Base-by-base conservation (phyloP, 2,797 vertebrate genomes). In the Labroides dimidiatus region DNA sequence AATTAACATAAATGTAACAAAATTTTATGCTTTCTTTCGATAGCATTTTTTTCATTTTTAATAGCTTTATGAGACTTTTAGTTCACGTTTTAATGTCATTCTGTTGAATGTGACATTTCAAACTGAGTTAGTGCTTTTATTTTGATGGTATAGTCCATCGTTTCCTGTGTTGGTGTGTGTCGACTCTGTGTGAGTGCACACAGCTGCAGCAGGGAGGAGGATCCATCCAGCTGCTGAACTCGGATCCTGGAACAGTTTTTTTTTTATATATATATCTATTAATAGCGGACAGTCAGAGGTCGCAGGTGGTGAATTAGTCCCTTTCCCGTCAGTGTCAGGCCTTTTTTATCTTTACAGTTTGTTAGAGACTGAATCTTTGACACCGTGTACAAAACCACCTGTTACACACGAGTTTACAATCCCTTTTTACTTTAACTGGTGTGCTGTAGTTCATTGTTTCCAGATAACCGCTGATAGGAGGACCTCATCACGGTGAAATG, bases 191-290 rank as follows among this genome's bases (percentile, higher is more conserved):
- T 24, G 16, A 17, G 49, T 64, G 48, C 1, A 30, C 23, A 0
- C 0, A 13, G 27, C 47, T 27, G 60, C 49, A 53, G 42, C 49
- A 50, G 77, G 78, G 72, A 55, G 68, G 72, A 55, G 68, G 68
- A 27, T 52, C 48, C 56, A 45, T 44, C 57, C 67, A 69, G 57
- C 56, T 37, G 64, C 65, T 59, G 49, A 68, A n/a, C 67, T 17
- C 44, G 30, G 63, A 78, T 62, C 52, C 55, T 15, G 55, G 58
- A 64, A 21, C 17, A 43, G 51, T 15, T 41, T 64, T 19, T 21
- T n/a, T n/a, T n/a, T n/a, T n/a, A n/a, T n/a, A n/a, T n/a, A n/a
- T 30, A 50, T 39, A 64, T 19, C 43, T 9, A 64, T 51, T 59
- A n/a, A 71, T 48, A 19, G 17, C 45, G 17, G 37, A 39, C 37